Evolutionary conservation across 2,113 vertebrate species (phyloP).

Genomic region (Antechinus stuartii): DNA sequence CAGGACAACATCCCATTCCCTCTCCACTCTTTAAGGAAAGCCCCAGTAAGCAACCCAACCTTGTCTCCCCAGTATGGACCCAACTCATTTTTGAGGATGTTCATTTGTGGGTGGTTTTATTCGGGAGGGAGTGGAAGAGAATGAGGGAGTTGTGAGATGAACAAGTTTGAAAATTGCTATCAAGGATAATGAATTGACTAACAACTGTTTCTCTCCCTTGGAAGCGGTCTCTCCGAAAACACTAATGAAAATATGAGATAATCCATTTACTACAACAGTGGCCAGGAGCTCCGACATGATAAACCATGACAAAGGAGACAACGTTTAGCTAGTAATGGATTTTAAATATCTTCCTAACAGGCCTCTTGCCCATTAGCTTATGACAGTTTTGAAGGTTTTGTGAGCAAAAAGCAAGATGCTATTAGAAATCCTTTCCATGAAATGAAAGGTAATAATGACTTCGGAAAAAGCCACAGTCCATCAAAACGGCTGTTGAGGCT

Average conservation of each 20-base stretch:
- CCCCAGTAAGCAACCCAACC: too few relatives aligned
- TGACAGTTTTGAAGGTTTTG: conserved; percentile 4
- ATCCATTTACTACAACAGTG: not conserved
- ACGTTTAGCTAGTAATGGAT: not conserved
- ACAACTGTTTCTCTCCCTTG: not conserved
- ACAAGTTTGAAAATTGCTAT: not conserved
- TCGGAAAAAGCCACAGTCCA: not conserved
- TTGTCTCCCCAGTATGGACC: not conserved
- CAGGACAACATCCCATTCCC: too few relatives aligned
- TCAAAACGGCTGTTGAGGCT: not conserved
- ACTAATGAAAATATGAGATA: conserved; percentile 4
- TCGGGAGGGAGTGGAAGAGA: not conserved
- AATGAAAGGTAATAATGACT: not conserved
- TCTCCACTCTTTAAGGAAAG: too few relatives aligned
- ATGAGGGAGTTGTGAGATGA: not conserved
- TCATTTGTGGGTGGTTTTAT: not conserved
- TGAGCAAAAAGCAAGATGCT: not conserved
- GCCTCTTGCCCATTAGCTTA: not conserved
- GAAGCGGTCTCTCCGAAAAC: not conserved
- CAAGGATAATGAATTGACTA: not conserved
- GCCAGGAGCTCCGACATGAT: not conserved
- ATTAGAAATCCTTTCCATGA: not conserved
- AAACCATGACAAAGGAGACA: not conserved
- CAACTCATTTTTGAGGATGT: not conserved
- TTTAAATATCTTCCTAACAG: conserved; percentile 2